Evolutionary conservation across 2,113 vertebrate genomes (phyloP).

Genomic region (Plotosus lineatus): DNA sequence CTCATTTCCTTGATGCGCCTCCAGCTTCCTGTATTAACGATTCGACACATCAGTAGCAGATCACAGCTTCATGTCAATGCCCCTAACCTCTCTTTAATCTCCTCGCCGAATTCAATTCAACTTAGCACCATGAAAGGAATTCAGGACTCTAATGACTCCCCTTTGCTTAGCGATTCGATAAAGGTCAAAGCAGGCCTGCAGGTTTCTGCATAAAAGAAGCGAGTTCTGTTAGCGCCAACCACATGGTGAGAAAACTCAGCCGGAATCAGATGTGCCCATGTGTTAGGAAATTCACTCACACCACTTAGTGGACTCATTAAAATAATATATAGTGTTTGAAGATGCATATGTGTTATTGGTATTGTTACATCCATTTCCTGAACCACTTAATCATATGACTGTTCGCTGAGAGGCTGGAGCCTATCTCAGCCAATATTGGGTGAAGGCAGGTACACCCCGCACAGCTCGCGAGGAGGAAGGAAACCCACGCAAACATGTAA

Average conservation of each 20-base stretch:
- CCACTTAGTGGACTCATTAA: background rate
- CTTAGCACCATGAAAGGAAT: constrained; percentile 38
- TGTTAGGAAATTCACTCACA: background rate
- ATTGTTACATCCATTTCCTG: too few species aligned
- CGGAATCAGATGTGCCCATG: background rate
- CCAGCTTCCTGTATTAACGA: constrained; percentile 11
- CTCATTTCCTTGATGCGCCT: background rate
- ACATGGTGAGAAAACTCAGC: constrained; percentile 12
- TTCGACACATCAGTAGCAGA: constrained; percentile 27
- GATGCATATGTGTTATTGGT: background rate
- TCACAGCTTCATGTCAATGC: constrained; percentile 16
- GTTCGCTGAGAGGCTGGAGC: too few species aligned
- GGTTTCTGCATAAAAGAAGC: constrained; percentile 10
- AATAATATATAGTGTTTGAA: background rate
- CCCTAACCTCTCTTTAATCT: constrained; percentile 39
- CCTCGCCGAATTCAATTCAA: constrained; percentile 36
- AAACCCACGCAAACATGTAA: too few species aligned
- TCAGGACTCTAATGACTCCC: constrained; percentile 36
- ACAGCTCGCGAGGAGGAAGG: too few species aligned
- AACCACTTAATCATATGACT: too few species aligned
- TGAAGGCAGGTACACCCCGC: too few species aligned
- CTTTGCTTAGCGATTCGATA: constrained; percentile 43
- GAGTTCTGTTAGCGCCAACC: constrained; percentile 24
- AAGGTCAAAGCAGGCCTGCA: constrained; percentile 40
- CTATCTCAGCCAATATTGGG: too few species aligned